A percentile compares a stretch with the other conserved stretches of the same genome.
These are phyloP conservation scores for Ataeniobius toweri DNA, from an alignment of 2,797 vertebrate genomes.

Conservation along the genomic window DNA sequence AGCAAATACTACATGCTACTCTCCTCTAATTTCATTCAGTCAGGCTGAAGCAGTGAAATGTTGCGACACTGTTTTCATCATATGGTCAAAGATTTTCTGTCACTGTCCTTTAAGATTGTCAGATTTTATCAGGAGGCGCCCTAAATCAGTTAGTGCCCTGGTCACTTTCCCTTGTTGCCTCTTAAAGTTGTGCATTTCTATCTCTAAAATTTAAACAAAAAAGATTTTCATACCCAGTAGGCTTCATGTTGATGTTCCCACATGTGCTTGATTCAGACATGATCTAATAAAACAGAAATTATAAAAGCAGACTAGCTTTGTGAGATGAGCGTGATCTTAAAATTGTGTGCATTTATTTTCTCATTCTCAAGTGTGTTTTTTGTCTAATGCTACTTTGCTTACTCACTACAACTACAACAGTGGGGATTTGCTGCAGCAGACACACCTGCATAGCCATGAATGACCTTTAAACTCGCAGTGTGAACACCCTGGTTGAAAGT, in stretches of 20 bases:
- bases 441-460: background rate
- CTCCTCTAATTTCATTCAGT: background rate
- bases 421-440: slow-evolving; percentile 12
- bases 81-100: background rate
- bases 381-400: slow-evolving; percentile 29
- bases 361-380: slow-evolving; percentile 9
- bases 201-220: background rate
- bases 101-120: slow-evolving; percentile 7
- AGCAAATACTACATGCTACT: too few relatives aligned
- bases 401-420: slow-evolving; percentile 3
- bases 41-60: background rate
- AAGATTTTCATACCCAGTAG: background rate
- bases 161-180: background rate
- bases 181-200: background rate
- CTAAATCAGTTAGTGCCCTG: background rate
- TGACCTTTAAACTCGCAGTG: slow-evolving; percentile 29
- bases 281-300: slow-evolving; percentile 4
- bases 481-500: slow-evolving; percentile 46
- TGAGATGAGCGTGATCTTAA: slow-evolving; percentile 1
- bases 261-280: background rate
- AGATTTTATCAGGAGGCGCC: background rate
- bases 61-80: background rate
- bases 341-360: slow-evolving; percentile 9
- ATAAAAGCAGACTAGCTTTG: background rate
- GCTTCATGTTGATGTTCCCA: background rate